These are phyloP conservation scores for Arrhamphus sclerolepis DNA, from an alignment of 2,797 vertebrate genomes.

Conservation along the genomic window DNA sequence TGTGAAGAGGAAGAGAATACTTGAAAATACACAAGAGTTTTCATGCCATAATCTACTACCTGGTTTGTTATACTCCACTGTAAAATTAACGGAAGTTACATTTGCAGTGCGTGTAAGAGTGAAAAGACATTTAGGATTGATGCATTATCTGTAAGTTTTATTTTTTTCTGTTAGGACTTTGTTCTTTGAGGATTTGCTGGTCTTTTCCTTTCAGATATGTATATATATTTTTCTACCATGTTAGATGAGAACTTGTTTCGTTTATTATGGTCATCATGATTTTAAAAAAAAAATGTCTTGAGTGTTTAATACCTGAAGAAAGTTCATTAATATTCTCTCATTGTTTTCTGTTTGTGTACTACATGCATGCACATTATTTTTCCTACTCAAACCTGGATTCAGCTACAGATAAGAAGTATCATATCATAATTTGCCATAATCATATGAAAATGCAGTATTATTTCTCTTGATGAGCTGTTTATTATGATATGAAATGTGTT, in stretches of 20 bases:
- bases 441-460: conserved; percentile 39
- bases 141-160: conserved; percentile 22
- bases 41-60: too few species aligned
- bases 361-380: conserved; percentile 64
- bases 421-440: conserved; percentile 27
- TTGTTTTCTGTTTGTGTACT: conserved; percentile 33
- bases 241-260: conserved; percentile 59
- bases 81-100: too few species aligned
- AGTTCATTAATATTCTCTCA: conserved; percentile 12
- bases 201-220: conserved; percentile 64
- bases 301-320: conserved; percentile 42
- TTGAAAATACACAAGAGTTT: conserved; percentile 45
- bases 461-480: conserved; percentile 27
- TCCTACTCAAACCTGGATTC: conserved; percentile 57
- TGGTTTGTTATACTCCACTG: too few species aligned
- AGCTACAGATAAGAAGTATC: conserved; percentile 24
- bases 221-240: conserved; percentile 47
- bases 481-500: conserved; percentile 37
- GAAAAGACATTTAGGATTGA: conserved; percentile 1
- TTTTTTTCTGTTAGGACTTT: conserved; percentile 41
- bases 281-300: conserved; percentile 11
- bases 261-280: background rate
- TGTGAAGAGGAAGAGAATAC: conserved; percentile 11
- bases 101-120: too few species aligned
- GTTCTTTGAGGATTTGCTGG: conserved; percentile 75